Evolutionary conservation across 2,797 vertebrate species (phyloP), one percentile per base, ranked within the genome.

Genomic region (Pelochelys cantorii): DNA sequence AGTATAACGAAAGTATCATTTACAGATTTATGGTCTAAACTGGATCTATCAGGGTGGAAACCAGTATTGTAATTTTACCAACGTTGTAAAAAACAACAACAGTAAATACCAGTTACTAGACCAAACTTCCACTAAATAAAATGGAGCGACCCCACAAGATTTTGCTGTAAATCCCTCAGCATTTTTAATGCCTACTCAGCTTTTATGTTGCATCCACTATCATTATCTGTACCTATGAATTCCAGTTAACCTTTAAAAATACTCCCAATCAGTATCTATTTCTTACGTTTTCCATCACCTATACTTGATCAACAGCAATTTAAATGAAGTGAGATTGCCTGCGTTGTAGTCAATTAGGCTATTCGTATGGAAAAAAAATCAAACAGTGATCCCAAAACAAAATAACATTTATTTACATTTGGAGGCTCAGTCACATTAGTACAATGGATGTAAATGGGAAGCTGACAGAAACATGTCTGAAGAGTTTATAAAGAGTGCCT

Each of bases 51-150:
- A 65, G 42, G 13, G 25, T 27, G 18, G 25, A 79, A 27, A 12
- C 54, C 27, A 27, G 7, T 54, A 88, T 81, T 88, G 29, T 75
- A 53, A 79, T 93, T 92, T 94, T 93, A 78, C 88, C 91, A 22
- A 54, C 27, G 25, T 10, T 84, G n/a, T 57, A 92, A 92, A 93
- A 90, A 79, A 31, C 56, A 48, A 48, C 42, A 48, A 77, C 23
- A 54, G 20, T 42, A 87, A 95, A 92, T 84, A 78, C 22, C 37
- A 81, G 4, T 31, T 77, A 37, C 29, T 77, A 68, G 1, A 25
- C 2, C 65, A 89, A 81, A 57, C 75, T 82, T 83, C 37, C 6
- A 53, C 48, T 85, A 79, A 80, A 81, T 90, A 86, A 84, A 81
- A 77, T 65, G 55, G 53, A 74, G 3, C 54, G 80, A 57, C 31